A percentile compares a stretch with the other conserved stretches of the same genome.
phyloP scores from a whole-genome alignment of 2,113 vertebrate genomes.

The Zosterops lateralis region DNA sequence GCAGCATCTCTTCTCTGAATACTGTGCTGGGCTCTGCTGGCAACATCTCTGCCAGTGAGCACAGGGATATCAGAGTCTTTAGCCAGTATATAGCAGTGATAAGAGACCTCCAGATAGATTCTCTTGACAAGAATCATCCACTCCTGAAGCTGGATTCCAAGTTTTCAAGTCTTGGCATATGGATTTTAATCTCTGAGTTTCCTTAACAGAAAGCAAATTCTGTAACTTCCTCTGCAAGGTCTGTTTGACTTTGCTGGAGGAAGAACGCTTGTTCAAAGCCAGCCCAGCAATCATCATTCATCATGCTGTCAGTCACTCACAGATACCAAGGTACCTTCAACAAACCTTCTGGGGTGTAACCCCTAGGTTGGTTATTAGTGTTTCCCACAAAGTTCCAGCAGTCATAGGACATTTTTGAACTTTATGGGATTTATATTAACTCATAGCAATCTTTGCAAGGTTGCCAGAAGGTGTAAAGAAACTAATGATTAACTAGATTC shows the following conservation, averaged over 20 bases:
- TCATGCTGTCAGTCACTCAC: slow-evolving; percentile 12
- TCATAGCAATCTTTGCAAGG: slow-evolving; percentile 17
- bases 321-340: slow-evolving; percentile 12
- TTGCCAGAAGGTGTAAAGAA: slow-evolving; percentile 39
- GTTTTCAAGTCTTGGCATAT: background rate
- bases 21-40: background rate
- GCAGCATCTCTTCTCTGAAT: background rate
- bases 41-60: accelerated
- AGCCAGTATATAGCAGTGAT: background rate
- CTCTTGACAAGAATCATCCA: background rate
- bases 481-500: slow-evolving; percentile 49
- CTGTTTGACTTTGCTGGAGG: slow-evolving; percentile 47
- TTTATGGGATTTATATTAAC: slow-evolving; percentile 58
- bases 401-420: slow-evolving; percentile 9
- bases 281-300: slow-evolving; percentile 30
- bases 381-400: slow-evolving; percentile 42
- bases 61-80: background rate
- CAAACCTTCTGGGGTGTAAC: background rate
- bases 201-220: background rate
- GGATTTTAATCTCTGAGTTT: background rate
- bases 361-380: background rate
- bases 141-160: background rate
- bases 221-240: background rate
- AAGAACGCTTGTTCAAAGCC: background rate
- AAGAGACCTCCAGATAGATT: background rate